Conservation (phyloP, 1,140 invertebrate species). For the Charaxes varanes region DNA sequence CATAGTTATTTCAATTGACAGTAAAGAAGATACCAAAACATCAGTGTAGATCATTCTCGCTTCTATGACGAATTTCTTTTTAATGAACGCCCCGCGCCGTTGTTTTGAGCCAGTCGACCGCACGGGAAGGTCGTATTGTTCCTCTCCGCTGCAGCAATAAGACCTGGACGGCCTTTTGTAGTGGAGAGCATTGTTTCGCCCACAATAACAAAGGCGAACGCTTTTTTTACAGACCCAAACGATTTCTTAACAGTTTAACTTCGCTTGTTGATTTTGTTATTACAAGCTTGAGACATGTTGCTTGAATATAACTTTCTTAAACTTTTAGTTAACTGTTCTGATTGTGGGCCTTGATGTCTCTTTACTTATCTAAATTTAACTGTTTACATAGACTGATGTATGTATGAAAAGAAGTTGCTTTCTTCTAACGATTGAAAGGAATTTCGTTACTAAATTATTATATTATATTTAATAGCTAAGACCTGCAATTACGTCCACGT, state of each 20-base stretch:
- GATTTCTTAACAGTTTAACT: slow-evolving; percentile 38
- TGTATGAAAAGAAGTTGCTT: no score
- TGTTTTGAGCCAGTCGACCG: slow-evolving; percentile 51
- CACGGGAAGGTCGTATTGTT: slow-evolving; percentile 56
- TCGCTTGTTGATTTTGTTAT: slow-evolving; percentile 27
- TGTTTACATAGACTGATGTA: no score
- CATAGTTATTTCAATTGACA: no score
- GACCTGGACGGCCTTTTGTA: slow-evolving; percentile 53
- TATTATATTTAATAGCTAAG: no score
- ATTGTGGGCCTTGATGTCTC: no score
- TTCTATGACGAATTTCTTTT: slow-evolving; percentile 12
- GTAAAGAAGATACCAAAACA: no score
- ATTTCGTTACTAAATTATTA: no score
- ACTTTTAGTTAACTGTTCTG: no score
- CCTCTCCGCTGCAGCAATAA: slow-evolving; percentile 36
- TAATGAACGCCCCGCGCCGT: slow-evolving; percentile 28
- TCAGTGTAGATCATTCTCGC: slow-evolving; percentile 1
- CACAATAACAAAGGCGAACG: slow-evolving; percentile 43
- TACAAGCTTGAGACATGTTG: background rate
- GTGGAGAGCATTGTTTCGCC: slow-evolving; percentile 48
- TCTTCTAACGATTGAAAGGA: no score
- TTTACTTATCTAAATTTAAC: no score
- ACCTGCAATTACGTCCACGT: no score
- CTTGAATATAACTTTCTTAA: background rate
- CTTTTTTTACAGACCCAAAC: slow-evolving; percentile 39